Evolutionary conservation across 2,113 vertebrate species (phyloP).

Genomic region (Chlorocebus sabaeus): DNA sequence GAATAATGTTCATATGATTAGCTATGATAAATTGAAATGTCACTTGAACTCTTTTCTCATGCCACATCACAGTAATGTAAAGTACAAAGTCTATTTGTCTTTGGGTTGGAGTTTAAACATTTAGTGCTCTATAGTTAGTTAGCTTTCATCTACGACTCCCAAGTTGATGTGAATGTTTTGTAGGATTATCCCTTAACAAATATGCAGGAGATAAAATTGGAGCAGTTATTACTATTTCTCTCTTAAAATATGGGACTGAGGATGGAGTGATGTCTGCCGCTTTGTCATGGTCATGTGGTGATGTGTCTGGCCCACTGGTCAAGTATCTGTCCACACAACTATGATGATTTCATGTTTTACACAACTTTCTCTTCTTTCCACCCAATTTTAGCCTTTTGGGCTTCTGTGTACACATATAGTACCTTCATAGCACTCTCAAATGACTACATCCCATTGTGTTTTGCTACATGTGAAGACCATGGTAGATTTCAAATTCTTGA

Average conservation of each 20-base stretch:
- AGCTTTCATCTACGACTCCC: background rate
- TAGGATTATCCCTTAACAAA: background rate
- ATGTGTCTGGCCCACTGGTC: background rate
- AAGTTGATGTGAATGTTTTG: rapidly evolving
- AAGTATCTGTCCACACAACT: too few species aligned
- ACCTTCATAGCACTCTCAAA: background rate
- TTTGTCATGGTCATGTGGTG: rapidly evolving
- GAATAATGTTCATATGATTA: background rate
- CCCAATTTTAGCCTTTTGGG: rapidly evolving
- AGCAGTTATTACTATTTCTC: background rate
- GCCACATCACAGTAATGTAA: background rate
- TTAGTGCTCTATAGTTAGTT: background rate
- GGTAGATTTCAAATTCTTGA: background rate
- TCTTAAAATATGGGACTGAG: background rate
- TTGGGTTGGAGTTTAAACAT: background rate
- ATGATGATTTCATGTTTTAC: background rate
- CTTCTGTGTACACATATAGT: background rate
- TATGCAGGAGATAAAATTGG: background rate
- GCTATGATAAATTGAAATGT: too few species aligned
- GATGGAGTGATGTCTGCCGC: too few species aligned
- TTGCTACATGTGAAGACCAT: background rate
- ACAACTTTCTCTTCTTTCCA: background rate
- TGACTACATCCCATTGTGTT: rapidly evolving
- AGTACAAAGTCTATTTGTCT: too few species aligned
- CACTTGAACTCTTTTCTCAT: background rate